Conservation (phyloP, 1,140 invertebrate species). For the Rhopalosiphum padi region DNA sequence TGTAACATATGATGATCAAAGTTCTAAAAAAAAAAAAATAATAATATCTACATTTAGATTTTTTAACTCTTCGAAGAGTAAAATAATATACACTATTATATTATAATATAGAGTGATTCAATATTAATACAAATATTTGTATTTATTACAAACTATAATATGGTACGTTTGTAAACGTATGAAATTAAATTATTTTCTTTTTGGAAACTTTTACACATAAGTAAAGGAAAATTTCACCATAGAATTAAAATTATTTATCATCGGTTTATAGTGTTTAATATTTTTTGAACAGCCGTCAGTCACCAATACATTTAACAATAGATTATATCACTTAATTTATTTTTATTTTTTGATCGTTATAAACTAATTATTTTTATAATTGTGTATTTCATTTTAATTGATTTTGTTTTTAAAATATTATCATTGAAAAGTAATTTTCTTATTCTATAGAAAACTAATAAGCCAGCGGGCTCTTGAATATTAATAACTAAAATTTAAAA, state of each 20-base stretch:
- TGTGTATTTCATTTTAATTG: not conserved
- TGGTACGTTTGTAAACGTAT: not conserved
- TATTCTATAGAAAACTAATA: not conserved
- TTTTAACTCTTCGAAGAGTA: not conserved
- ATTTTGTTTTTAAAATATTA: not conserved
- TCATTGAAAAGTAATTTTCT: not conserved
- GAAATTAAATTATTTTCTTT: not conserved
- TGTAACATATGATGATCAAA: not conserved
- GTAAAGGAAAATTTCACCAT: not conserved
- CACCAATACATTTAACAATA: not conserved
- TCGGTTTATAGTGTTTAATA: not conserved
- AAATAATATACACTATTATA: not conserved
- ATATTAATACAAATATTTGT: not conserved
- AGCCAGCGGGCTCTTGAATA: not conserved
- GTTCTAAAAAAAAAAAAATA: not conserved
- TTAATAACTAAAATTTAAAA: not conserved
- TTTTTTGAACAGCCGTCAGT: not conserved
- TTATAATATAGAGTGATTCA: conserved; percentile 25
- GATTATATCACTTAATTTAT: not conserved
- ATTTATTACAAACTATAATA: not conserved
- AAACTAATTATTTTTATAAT: not conserved
- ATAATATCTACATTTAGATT: not conserved
- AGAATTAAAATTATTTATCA: not conserved
- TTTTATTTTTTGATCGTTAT: not conserved
- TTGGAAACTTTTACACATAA: not conserved